Evolutionary conservation across 2,113 vertebrate species (phyloP).

Genomic region (Melanerpes aurifrons): DNA sequence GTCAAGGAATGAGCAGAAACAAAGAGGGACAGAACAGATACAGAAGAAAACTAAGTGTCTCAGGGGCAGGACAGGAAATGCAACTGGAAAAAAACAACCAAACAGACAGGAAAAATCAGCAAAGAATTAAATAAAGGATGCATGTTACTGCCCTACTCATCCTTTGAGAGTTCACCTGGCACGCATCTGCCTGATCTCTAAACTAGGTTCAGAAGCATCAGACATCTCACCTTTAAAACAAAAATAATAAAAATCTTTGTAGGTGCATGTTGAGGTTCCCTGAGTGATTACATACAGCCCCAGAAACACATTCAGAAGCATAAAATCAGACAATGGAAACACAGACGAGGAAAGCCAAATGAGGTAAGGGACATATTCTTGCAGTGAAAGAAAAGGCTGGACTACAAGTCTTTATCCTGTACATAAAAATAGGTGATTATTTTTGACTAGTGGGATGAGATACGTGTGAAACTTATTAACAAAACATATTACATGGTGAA

Average conservation of each 20-base stretch:
- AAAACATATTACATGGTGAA: background rate
- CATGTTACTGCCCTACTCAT: background rate
- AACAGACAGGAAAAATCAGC: conserved; percentile 62
- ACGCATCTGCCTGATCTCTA: conserved; percentile 31
- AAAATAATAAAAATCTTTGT: background rate
- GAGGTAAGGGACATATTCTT: background rate
- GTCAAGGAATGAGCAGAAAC: conserved; percentile 26
- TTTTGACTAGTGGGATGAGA: background rate
- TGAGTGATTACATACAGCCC: background rate
- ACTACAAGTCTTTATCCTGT: background rate
- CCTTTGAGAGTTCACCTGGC: conserved; percentile 37
- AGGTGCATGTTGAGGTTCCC: background rate
- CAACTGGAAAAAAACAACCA: conserved; percentile 37
- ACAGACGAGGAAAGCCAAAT: background rate
- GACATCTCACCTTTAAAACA: background rate
- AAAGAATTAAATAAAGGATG: conserved; percentile 45
- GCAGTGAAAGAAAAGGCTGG: background rate
- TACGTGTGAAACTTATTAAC: background rate
- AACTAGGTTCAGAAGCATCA: background rate
- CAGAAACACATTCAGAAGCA: background rate
- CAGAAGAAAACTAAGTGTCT: conserved; percentile 26
- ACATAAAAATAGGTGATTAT: background rate
- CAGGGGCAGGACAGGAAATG: conserved; percentile 56
- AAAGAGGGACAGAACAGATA: conserved; percentile 59
- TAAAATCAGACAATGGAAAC: fast-evolving